phyloP scores from a whole-genome alignment of 1,140 invertebrate genomes.

The Brachionus sp. region DNA sequence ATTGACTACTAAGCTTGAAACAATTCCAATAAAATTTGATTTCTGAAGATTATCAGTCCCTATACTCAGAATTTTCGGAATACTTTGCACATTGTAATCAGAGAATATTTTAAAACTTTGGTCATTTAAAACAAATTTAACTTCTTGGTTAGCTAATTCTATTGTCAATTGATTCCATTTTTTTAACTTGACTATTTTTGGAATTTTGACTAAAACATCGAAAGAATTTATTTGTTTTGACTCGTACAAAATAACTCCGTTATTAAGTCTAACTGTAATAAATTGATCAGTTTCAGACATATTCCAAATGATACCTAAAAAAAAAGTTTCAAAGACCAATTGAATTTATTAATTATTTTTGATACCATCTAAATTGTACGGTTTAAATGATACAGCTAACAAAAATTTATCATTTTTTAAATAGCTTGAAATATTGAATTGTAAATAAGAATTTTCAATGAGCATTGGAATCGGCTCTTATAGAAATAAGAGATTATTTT shows the following conservation, averaged over 20 bases:
- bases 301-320: background rate
- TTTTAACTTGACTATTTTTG: background rate
- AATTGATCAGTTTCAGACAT: background rate
- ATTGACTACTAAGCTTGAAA: constrained; percentile 12
- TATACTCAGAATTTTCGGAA: background rate
- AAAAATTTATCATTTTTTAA: background rate
- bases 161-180: background rate
- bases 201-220: background rate
- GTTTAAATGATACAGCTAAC: background rate
- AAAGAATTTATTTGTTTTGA: background rate
- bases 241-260: background rate
- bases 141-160: background rate
- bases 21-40: background rate
- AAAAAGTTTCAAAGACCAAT: background rate
- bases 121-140: background rate
- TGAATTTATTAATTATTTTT: background rate
- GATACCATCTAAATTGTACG: background rate
- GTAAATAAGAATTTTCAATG: background rate
- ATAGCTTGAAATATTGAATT: background rate
- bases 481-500: background rate
- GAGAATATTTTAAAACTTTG: constrained; percentile 6
- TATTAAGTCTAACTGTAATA: background rate
- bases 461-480: background rate
- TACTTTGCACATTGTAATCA: background rate
- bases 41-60: background rate